These are phyloP conservation scores for Trogon melanurus DNA, from an alignment of 2,113 vertebrate species.

Conservation along the genomic window DNA sequence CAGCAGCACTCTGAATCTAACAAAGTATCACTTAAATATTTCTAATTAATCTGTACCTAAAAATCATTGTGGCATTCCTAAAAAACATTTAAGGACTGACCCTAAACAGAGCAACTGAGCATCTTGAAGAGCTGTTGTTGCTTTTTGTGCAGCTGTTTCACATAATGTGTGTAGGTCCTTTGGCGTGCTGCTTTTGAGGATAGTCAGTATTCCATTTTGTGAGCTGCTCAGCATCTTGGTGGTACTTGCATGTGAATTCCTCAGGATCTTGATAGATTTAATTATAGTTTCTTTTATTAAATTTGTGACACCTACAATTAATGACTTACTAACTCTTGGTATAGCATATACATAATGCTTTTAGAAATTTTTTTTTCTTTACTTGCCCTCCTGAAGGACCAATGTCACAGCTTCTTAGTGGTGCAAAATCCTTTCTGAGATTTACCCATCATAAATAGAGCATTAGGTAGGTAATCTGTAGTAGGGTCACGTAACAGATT, in stretches of 20 bases:
- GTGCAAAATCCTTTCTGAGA: neutral
- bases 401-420: neutral
- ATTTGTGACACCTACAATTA: neutral
- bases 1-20: neutral
- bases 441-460: neutral
- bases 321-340: neutral
- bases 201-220: neutral
- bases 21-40: neutral
- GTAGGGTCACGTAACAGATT: neutral
- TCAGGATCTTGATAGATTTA: neutral
- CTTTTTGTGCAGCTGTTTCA: neutral
- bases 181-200: neutral
- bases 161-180: neutral
- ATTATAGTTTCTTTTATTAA: constrained; percentile 13
- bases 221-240: neutral
- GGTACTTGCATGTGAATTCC: neutral
- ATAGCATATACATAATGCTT: neutral
- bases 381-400: neutral
- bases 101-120: neutral
- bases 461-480: neutral
- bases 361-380: neutral
- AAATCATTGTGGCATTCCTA: neutral
- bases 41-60: neutral
- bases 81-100: neutral
- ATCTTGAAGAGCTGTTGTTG: neutral